Evolutionary conservation across 2,113 vertebrate species (phyloP).

Genomic region (Plestiodon gilberti): DNA sequence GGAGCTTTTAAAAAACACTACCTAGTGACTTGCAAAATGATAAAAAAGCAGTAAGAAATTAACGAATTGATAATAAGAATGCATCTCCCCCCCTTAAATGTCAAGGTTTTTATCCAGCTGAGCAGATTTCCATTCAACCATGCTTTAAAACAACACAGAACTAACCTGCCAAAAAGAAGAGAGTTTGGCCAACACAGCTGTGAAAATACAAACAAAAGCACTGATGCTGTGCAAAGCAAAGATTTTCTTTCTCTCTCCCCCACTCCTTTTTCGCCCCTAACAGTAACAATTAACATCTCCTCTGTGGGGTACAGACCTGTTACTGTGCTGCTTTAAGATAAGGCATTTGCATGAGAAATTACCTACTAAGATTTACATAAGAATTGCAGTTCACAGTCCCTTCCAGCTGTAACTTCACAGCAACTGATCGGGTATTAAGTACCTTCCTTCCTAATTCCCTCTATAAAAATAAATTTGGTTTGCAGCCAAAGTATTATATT

Average conservation of each 20-base stretch:
- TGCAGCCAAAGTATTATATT: slow-evolving; percentile 37
- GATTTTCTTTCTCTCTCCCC: neutral
- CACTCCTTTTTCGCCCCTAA: neutral
- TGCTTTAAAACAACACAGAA: slow-evolving; percentile 48
- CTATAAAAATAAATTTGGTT: slow-evolving; percentile 72
- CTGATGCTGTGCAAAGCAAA: slow-evolving; percentile 37
- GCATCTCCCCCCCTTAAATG: slow-evolving; percentile 61
- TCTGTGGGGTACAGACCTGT: slow-evolving; percentile 38
- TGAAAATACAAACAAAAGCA: slow-evolving; percentile 52
- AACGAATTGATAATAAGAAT: slow-evolving; percentile 36
- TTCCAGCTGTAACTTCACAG: slow-evolving; percentile 63
- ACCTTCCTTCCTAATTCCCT: slow-evolving; percentile 75
- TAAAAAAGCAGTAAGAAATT: slow-evolving; percentile 26
- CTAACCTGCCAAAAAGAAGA: slow-evolving; percentile 31
- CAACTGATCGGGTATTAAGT: slow-evolving; percentile 76
- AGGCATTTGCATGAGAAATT: slow-evolving; percentile 78
- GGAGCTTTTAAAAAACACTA: neutral
- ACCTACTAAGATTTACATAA: slow-evolving; percentile 73
- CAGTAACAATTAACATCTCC: slow-evolving; percentile 52
- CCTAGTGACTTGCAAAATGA: slow-evolving; percentile 29
- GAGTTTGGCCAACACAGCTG: slow-evolving; percentile 40
- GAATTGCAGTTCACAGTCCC: slow-evolving; percentile 65
- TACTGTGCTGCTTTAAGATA: slow-evolving; percentile 45
- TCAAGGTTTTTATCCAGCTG: slow-evolving; percentile 50
- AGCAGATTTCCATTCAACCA: slow-evolving; percentile 53